Conservation (phyloP, 2,797 vertebrate species). For the Protonibea diacanthus region DNA sequence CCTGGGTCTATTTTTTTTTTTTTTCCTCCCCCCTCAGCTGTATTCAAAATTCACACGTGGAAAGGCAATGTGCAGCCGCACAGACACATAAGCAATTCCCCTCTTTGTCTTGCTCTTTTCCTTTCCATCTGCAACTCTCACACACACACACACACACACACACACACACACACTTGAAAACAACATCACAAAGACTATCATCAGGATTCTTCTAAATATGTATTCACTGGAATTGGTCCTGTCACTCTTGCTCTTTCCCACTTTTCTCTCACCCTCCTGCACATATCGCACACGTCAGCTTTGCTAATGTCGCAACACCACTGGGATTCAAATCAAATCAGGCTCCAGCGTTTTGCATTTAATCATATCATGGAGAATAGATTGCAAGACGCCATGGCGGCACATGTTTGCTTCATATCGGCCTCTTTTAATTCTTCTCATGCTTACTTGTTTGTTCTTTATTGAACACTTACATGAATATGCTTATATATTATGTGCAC, state of each 20-base stretch:
- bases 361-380: conserved; percentile 4
- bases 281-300: not conserved
- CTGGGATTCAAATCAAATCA: not conserved
- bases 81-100: conserved; percentile 7
- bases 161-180: not conserved
- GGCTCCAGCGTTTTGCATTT: not conserved
- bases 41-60: conserved; percentile 51
- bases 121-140: not conserved
- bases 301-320: not conserved
- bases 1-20: not conserved
- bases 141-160: not conserved
- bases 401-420: not conserved
- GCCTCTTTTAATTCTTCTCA: not conserved
- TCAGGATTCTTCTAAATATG: not conserved
- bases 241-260: not conserved
- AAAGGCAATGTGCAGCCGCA: conserved; percentile 50
- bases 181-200: not conserved
- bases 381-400: not conserved
- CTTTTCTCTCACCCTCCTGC: not conserved
- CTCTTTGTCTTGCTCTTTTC: conserved; percentile 1
- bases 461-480: not conserved
- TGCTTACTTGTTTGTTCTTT: not conserved
- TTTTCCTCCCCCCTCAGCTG: not conserved
- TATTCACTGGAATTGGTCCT: not conserved
- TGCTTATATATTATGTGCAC: not conserved